Evolutionary conservation across 2,113 vertebrate species (phyloP), one percentile per base, ranked within the genome.

Genomic region (Nesogale talazaci): DNA sequence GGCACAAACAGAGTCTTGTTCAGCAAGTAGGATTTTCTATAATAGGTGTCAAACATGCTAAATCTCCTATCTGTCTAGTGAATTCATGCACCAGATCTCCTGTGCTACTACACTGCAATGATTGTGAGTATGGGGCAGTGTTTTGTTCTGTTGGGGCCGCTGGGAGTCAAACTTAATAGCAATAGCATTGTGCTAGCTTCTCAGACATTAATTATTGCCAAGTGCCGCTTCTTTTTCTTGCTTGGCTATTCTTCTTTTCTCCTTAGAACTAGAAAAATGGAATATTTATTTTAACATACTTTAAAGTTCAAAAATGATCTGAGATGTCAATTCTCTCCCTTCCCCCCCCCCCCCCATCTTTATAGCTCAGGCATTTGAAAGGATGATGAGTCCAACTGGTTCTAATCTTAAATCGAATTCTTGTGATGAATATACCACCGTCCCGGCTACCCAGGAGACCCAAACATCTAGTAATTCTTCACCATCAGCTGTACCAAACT

Each of bases 331-430:
- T 91, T 46, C 72, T 88, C 46, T 52, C 46, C 46, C 46, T 52
- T 52, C 46, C 9, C 46, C 46, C 46, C 46, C 46, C 46, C 9
- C 5, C 46, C 46, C 46, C 89, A 97, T 92, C 85, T 92, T 97
- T 94, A 94, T 95, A 99, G 99, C 98, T 96, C 99, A 99, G 98
- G 99, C 99, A 95, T 98, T 99, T 98, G 98, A 99, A 98, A 99
- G 98, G 97, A 99, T 99, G 99, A 99, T 99, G 99, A 99, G 98
- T 97, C 99, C 99, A 90, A 98, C 98, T 87, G 98, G 98, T 97
- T 98, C 98, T 92, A 98, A 97, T 92, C 98, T 98, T 31, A 99
- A 97, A 97, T 98, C 98, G 95, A 98, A 98, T 97, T 94, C 97
- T 86, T 98, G 98, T 25, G 98, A 98, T 90, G 99, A 98, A 88